Evolutionary conservation across 1,140 invertebrate species (phyloP), one percentile per base, ranked within the genome.

Genomic region (Drosophila dunni): DNA sequence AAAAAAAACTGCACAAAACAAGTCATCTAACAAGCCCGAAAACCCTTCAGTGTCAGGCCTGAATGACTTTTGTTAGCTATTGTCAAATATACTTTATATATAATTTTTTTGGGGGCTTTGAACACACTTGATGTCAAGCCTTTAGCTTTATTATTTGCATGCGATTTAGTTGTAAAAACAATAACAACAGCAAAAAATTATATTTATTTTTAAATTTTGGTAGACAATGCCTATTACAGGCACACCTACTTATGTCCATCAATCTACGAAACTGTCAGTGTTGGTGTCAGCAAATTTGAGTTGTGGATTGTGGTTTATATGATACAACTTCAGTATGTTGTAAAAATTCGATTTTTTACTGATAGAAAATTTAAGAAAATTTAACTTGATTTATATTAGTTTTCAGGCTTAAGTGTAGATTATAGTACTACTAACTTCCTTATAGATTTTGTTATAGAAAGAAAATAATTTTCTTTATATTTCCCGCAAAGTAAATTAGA

Each of bases 151-250:
- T 42, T 86, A 64, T 88, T 88, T 88, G 73, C 77, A 63, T 75
- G 83, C 45, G 80, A 88, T 72, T 89, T 88, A 88, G 79, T 67
- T 83, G 64, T 83, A 70, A 82, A 78, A 64, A 75, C 69, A 80
- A 75, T 33, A 38, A 57, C 56, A 79, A 48, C 38, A 57, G 2
- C 17, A 11, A 6, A 48, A 15, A 48, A 48, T 17, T 20, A 56
- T 53, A 9, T 50, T 50, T 3, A 20, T 3, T 11, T 10, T 34
- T 6, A 29, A 17, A 40, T 34, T 24, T 13, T 17, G 9, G 34
- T 15, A 10, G 15, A 56, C 53, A 40, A 40, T 50, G 51, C 13
- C 5, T 7, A 53, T 40, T 40, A 20, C 6, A 50, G 46, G 51
- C 46, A 63, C 61, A 42, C 48, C 61, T 33, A 42, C 48, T 48